phyloP scores from a whole-genome alignment of 2,888 invertebrate species.

The Dione vanillae region DNA sequence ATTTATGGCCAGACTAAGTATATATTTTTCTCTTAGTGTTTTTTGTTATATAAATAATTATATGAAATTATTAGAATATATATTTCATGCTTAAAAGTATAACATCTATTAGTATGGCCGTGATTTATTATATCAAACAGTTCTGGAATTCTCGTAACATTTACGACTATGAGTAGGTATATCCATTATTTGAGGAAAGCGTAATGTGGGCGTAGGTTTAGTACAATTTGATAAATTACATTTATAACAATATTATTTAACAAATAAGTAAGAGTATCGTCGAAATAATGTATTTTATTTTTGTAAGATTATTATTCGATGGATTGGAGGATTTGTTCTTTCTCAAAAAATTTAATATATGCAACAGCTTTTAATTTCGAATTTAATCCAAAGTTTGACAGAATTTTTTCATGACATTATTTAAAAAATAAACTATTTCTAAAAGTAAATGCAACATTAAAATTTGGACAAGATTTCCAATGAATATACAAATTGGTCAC shows the following conservation, averaged over 20 bases:
- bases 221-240: not conserved
- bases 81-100: not conserved
- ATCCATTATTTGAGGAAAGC: conserved; percentile 10
- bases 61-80: no score
- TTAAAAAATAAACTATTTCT: no score
- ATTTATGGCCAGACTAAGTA: no score
- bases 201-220: conserved; percentile 3
- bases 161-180: conserved; percentile 9
- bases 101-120: not conserved
- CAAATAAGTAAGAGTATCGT: not conserved
- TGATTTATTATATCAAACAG: not conserved
- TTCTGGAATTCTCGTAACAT: not conserved
- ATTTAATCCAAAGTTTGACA: no score
- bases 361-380: no score
- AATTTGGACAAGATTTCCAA: not conserved
- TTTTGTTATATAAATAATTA: no score
- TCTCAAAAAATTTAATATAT: no score
- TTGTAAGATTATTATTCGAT: no score
- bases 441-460: no score
- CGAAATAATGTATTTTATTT: not conserved
- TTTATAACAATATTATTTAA: conserved; percentile 2
- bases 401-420: no score
- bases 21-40: no score
- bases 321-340: no score
- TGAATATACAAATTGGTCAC: not conserved